Evolutionary conservation across 2,888 invertebrate genomes (phyloP).

Genomic region (Thelaira solivaga): DNA sequence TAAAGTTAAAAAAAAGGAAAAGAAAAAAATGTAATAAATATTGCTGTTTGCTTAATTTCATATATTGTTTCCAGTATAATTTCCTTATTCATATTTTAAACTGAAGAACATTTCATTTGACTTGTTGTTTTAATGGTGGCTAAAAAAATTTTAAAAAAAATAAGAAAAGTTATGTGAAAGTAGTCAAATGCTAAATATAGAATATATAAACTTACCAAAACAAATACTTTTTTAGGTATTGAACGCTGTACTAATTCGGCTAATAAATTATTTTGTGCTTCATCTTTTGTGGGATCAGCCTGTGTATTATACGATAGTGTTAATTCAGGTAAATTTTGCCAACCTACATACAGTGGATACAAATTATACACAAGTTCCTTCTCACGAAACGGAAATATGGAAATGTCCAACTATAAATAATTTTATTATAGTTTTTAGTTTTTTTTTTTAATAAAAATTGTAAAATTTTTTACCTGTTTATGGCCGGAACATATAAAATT

Average conservation of each 20-base stretch:
- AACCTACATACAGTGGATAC: conserved; percentile 76
- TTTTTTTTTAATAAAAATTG: background rate
- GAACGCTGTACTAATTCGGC: conserved; percentile 76
- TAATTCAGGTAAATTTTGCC: conserved; percentile 76
- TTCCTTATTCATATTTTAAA: background rate
- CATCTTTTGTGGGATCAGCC: conserved; percentile 74
- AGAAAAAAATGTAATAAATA: conserved; percentile 19
- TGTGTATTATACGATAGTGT: conserved; percentile 75
- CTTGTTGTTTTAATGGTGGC: conserved; percentile 72
- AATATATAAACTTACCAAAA: conserved; percentile 71
- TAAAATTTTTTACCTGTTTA: conserved; percentile 83
- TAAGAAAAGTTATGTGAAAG: too few relatives aligned
- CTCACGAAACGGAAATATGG: conserved; percentile 75
- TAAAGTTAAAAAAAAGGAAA: background rate
- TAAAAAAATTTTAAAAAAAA: conserved; percentile 52
- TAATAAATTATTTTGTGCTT: conserved; percentile 72
- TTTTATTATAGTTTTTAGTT: too few relatives aligned
- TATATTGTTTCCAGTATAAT: conserved; percentile 15
- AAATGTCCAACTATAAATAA: conserved; percentile 76
- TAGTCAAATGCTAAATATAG: too few relatives aligned
- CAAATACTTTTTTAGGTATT: conserved; percentile 77
- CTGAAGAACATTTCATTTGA: conserved; percentile 65
- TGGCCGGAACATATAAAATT: conserved; percentile 97
- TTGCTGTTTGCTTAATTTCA: conserved; percentile 32
- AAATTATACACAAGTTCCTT: conserved; percentile 76